Base-by-base conservation (phyloP, 2,888 invertebrate species). In the Acanthosepion pharaonis region DNA sequence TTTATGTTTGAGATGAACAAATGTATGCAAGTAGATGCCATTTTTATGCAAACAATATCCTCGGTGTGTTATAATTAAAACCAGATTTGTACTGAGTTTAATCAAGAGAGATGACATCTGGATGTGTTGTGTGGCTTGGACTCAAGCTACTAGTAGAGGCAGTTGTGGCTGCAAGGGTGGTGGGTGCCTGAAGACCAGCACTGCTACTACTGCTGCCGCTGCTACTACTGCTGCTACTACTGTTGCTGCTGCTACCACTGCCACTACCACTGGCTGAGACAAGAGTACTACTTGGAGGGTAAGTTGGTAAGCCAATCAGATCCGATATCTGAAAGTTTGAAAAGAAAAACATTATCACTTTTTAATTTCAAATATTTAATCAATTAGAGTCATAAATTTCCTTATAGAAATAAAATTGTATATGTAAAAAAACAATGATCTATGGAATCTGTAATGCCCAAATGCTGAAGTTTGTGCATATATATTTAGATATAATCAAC, bases 101-200 rank as follows among this genome's bases (percentile, higher is more conserved):
- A 53, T 93, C 93, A 49, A 93, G 93, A 53, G 93, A 93, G 49
- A 93, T 93, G 53, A 93, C 93, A 93, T 93, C 93, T 20, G 93
- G 93, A 8, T n/a, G 51, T 93, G 49, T 49, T n/a, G 28, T 93
- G 51, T 53, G 93, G 49, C n/a, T 93, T 93, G 93, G 53, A 93
- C 49, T 49, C 93, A 93, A 93, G 53, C 93, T 53, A 28, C 53
- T 49, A 51, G n/a, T 93, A 20, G 93, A 49, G 93, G 49, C 53
- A 51, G 93, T 93, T 53, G 53, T 93, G 53, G 53, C 93, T 93
- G 93, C 53, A 53, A 53, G 49, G n/a, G 93, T 49, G 49, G 53
- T 25, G 51, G 93, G 93, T 28, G 93, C 51, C 49, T 93, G 93
- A 6, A n/a, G 49, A 93, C 53, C 51, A 93, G 15, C n/a, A 53